Conservation (phyloP, 2,797 vertebrate species). For the Parotocinclus haroldoi region DNA sequence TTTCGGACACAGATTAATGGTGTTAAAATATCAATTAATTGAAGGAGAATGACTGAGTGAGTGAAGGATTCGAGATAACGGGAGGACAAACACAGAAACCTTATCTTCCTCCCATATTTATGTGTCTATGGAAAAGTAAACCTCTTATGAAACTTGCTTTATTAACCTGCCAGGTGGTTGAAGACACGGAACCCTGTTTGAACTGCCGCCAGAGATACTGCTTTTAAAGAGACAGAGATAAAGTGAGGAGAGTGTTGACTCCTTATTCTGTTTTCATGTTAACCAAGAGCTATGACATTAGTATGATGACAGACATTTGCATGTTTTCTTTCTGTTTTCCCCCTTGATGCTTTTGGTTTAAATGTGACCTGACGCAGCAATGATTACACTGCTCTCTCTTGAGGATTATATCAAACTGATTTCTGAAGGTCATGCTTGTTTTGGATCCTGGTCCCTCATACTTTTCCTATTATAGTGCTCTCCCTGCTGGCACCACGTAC, state of each 20-base stretch:
- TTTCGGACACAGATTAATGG: too few relatives aligned
- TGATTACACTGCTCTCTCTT: slow-evolving; percentile 9
- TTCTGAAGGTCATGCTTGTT: slow-evolving; percentile 47
- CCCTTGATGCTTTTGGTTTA: slow-evolving; percentile 16
- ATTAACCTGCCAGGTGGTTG: slow-evolving; percentile 52
- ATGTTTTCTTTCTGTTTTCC: slow-evolving; percentile 3
- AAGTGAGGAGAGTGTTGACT: background rate
- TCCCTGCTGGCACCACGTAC: slow-evolving; percentile 40
- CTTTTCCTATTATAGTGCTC: slow-evolving; percentile 55
- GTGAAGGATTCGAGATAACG: too few relatives aligned
- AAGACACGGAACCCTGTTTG: slow-evolving; percentile 39
- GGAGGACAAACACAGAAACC: background rate
- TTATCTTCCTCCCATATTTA: slow-evolving; percentile 22
- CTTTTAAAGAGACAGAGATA: slow-evolving; percentile 47
- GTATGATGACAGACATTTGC: slow-evolving; percentile 1
- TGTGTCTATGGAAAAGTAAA: slow-evolving; percentile 19
- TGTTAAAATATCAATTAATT: too few relatives aligned
- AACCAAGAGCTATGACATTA: slow-evolving; percentile 14
- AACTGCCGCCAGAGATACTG: slow-evolving; percentile 42
- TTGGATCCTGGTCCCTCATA: slow-evolving; percentile 42
- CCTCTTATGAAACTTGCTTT: slow-evolving; percentile 41
- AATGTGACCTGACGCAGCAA: slow-evolving; percentile 12
- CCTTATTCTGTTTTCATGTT: slow-evolving; percentile 12
- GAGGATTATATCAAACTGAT: slow-evolving; percentile 22
- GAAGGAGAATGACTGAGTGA: too few relatives aligned